Evolutionary conservation across 2,888 invertebrate species (phyloP).

Genomic region (Leptopilina drosophilae): DNA sequence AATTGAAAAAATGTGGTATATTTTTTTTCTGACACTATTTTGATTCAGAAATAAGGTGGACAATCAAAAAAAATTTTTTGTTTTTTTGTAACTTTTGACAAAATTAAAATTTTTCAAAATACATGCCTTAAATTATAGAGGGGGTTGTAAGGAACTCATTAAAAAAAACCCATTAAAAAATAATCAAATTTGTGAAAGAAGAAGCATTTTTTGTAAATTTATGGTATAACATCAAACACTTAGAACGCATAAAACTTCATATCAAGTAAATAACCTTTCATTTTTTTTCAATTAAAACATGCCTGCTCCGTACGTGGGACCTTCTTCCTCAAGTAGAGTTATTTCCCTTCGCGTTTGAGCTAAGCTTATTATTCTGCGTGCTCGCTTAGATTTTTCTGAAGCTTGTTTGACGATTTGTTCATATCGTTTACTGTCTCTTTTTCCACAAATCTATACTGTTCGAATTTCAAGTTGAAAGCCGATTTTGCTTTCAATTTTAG

Average conservation of each 20-base stretch:
- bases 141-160: background rate
- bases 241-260: background rate
- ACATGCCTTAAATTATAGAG: background rate
- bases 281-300: no score
- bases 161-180: constrained; percentile 1
- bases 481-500: no score
- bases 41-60: background rate
- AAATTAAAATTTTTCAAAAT: background rate
- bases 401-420: no score
- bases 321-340: no score
- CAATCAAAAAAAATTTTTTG: background rate
- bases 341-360: no score
- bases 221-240: background rate
- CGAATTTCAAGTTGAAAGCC: no score
- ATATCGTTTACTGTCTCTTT: no score
- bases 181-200: background rate
- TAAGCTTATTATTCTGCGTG: no score
- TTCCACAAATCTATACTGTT: no score
- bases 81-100: no score
- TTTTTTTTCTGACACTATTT: constrained; percentile 9
- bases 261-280: background rate
- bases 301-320: no score
- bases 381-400: no score
- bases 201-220: constrained; percentile 10
- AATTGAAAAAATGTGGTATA: background rate